These are phyloP conservation scores for Elanus axillaris DNA, from an alignment of 2,113 vertebrate species.

Conservation along the genomic window DNA sequence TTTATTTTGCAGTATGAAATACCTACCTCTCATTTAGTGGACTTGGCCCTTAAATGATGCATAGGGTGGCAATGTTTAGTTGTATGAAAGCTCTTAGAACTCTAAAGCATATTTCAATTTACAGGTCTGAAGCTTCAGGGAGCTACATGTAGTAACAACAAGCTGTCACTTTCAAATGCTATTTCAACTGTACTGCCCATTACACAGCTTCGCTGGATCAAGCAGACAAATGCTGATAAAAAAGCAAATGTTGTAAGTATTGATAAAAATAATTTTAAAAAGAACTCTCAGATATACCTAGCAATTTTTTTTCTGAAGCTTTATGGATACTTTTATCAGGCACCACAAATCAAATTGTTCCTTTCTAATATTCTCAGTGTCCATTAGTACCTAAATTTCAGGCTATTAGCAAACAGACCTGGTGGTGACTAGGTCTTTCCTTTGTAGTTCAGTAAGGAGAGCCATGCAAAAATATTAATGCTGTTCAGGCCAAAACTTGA, in stretches of 20 bases:
- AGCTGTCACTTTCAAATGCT: slow-evolving; percentile 88
- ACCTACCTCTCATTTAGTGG: background rate
- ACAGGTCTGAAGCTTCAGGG: slow-evolving; percentile 92
- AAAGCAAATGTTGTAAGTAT: slow-evolving; percentile 85
- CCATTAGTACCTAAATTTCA: background rate
- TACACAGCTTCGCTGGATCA: slow-evolving; percentile 94
- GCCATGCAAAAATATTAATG: background rate
- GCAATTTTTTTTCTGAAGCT: background rate
- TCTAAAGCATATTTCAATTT: background rate
- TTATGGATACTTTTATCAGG: background rate
- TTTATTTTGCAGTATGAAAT: background rate
- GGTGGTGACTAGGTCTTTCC: background rate
- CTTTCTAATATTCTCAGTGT: background rate
- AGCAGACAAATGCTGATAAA: slow-evolving; percentile 85
- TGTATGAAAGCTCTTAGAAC: background rate
- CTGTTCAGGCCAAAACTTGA: background rate
- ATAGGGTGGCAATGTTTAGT: background rate
- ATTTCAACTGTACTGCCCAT: slow-evolving; percentile 94
- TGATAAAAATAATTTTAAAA: background rate
- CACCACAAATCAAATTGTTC: background rate
- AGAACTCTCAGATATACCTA: background rate
- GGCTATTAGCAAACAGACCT: background rate
- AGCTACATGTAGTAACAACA: slow-evolving; percentile 91
- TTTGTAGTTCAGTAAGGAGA: background rate
- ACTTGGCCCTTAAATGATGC: background rate